Conservation (phyloP, 1,140 invertebrate genomes). For the Stegodyphus dumicola region DNA sequence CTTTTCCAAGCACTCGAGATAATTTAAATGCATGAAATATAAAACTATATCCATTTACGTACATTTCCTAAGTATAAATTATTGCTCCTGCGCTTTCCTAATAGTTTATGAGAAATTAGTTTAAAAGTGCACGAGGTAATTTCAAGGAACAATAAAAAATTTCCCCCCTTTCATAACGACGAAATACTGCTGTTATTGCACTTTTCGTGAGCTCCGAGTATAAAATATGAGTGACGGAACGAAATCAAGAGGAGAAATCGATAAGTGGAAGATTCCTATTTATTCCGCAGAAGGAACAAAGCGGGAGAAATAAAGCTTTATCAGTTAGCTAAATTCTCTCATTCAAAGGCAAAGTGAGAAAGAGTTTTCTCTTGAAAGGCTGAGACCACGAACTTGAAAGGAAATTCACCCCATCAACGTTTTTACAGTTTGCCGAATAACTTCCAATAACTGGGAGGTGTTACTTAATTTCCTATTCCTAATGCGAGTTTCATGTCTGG, state of each 20-base stretch:
- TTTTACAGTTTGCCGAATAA: constrained; percentile 58
- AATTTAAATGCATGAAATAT: no score
- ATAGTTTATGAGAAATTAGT: no score
- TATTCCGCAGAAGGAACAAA: constrained; percentile 28
- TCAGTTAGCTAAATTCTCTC: constrained; percentile 36
- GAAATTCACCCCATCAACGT: constrained; percentile 50
- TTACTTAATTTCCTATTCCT: constrained; percentile 59
- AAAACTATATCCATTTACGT: no score
- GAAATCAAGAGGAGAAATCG: background rate
- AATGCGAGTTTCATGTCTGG: constrained; percentile 58
- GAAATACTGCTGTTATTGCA: background rate
- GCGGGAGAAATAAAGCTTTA: background rate
- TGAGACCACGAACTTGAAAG: constrained; percentile 56
- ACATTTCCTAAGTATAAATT: no score
- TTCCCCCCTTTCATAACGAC: background rate
- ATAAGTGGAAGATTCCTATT: constrained; percentile 3
- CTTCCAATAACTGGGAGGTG: constrained; percentile 54
- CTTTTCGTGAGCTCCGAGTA: background rate
- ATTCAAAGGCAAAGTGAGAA: constrained; percentile 39
- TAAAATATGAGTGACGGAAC: background rate
- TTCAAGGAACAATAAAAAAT: background rate
- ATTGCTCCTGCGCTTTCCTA: no score
- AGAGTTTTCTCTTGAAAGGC: constrained; percentile 17
- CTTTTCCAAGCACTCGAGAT: no score
- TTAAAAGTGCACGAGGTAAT: no score